A percentile compares a stretch with the other conserved stretches of the same genome.
These are phyloP conservation scores for Volucella bombylans DNA, from an alignment of 2,888 invertebrate genomes.

Conservation along the genomic window DNA sequence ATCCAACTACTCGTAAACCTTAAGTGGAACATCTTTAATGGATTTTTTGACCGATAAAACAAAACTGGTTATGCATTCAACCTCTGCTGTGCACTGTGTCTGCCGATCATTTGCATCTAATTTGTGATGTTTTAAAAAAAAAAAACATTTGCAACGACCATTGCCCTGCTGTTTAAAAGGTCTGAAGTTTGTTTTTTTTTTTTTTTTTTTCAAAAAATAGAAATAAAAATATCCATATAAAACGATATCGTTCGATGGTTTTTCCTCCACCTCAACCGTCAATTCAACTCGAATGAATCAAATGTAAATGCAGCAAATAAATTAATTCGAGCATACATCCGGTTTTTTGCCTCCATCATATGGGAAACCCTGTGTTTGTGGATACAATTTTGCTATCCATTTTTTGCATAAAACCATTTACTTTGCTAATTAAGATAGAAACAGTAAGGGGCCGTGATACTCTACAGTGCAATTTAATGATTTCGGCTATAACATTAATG, in stretches of 20 bases:
- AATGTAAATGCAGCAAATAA: conserved; percentile 32
- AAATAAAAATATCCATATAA: background rate
- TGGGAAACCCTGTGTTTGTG: too few relatives aligned
- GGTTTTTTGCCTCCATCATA: conserved; percentile 19
- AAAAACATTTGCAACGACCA: background rate
- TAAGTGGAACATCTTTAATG: conserved; percentile 5
- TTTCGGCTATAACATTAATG: background rate
- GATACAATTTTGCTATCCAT: conserved; percentile 2
- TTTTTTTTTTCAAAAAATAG: too few relatives aligned
- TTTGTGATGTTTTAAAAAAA: conserved; percentile 14
- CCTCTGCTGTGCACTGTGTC: background rate
- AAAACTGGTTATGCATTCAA: conserved; percentile 30
- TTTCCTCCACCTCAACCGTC: background rate
- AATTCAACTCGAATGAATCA: background rate
- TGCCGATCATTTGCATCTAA: conserved; percentile 20
- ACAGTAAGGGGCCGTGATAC: too few relatives aligned
- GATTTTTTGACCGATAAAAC: conserved; percentile 35
- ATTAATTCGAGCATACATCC: conserved; percentile 32
- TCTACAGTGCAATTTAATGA: background rate
- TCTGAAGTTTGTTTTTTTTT: too few relatives aligned
- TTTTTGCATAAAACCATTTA: background rate
- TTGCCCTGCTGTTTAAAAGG: background rate
- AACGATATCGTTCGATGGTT: background rate
- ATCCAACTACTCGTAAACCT: conserved; percentile 25
- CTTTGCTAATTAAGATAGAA: background rate